Conservation (phyloP, 2,797 vertebrate species). For the Adrianichthys oophorus region DNA sequence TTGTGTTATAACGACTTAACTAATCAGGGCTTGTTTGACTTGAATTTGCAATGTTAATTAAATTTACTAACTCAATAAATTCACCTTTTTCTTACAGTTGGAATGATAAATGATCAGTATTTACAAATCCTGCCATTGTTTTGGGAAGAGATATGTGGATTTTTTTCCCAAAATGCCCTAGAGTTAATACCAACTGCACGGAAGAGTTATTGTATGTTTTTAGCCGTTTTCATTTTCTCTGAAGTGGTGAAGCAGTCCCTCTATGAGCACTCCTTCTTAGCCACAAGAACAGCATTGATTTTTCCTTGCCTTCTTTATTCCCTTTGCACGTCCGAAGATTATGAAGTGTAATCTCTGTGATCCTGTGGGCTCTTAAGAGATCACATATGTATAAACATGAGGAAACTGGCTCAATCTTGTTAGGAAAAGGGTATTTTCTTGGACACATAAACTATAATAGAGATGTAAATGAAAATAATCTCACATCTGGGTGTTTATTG, state of each 20-base stretch:
- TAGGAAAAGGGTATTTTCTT: conserved; percentile 10
- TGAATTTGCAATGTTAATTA: not conserved
- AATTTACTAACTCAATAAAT: not conserved
- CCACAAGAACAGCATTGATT: conserved; percentile 45
- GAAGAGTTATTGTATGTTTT: not conserved
- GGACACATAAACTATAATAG: conserved; percentile 7
- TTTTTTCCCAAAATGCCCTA: not conserved
- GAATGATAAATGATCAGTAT: too few relatives aligned
- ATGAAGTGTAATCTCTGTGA: conserved; percentile 49
- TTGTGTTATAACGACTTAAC: not conserved
- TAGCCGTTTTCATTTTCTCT: conserved; percentile 9
- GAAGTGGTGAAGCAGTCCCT: conserved; percentile 22
- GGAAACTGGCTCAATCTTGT: conserved; percentile 21
- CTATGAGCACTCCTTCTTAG: conserved; percentile 13
- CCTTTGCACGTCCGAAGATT: conserved; percentile 44
- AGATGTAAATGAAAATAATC: conserved; percentile 2
- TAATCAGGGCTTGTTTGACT: conserved; percentile 4
- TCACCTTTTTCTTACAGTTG: not conserved
- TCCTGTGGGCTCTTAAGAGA: conserved; percentile 50
- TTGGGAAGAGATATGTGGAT: too few relatives aligned
- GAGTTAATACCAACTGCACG: not conserved
- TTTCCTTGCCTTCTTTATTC: conserved; percentile 45
- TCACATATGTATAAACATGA: conserved; percentile 35
- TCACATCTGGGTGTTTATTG: not conserved
- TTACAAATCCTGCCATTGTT: too few relatives aligned